These are phyloP conservation scores for Agapostemon virescens DNA, from an alignment of 2,888 invertebrate genomes.

Conservation along the genomic window DNA sequence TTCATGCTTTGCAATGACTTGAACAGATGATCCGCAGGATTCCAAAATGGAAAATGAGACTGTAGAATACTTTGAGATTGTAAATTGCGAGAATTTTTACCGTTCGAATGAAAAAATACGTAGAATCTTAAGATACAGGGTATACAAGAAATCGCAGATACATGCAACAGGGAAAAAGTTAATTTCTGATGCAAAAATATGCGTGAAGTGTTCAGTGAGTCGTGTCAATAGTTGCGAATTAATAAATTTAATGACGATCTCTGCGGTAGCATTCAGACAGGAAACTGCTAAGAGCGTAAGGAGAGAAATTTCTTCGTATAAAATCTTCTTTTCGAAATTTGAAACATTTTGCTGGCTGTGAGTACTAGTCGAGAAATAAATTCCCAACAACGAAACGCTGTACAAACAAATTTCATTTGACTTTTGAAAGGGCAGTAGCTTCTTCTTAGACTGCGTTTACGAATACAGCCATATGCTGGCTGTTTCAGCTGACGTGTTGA, in stretches of 20 bases:
- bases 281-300: too few relatives aligned
- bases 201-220: neutral
- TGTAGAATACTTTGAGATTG: neutral
- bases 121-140: neutral
- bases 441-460: too few relatives aligned
- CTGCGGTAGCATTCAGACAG: neutral
- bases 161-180: neutral
- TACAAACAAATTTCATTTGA: too few relatives aligned
- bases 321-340: too few relatives aligned
- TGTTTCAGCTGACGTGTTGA: too few relatives aligned
- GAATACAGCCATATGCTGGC: too few relatives aligned
- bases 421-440: too few relatives aligned
- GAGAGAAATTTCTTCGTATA: too few relatives aligned
- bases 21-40: neutral
- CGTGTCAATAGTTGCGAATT: neutral
- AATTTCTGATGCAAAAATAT: neutral
- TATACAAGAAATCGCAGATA: neutral
- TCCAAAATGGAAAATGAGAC: slow-evolving; percentile 16
- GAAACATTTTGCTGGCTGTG: too few relatives aligned
- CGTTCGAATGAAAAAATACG: neutral
- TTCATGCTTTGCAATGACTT: neutral
- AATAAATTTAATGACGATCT: neutral
- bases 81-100: neutral
- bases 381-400: too few relatives aligned
- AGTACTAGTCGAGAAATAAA: too few relatives aligned